Conservation (phyloP, 2,113 vertebrate species). For the Centropus unirufus region DNA sequence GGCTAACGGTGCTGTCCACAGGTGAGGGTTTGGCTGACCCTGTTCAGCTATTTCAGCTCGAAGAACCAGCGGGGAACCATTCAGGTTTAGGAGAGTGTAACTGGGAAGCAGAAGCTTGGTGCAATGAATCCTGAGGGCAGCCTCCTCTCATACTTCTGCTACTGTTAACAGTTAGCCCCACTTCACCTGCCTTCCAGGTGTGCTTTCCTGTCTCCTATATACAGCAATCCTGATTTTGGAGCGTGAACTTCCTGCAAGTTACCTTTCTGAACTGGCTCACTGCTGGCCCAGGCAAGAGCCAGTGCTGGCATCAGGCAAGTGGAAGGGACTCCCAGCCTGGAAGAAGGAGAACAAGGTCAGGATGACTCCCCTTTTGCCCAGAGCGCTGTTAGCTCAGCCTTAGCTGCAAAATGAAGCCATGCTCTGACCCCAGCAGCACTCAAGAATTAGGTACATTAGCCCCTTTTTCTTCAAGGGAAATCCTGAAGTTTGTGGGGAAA, state of each 20-base stretch:
- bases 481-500: background rate
- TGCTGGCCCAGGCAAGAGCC: slow-evolving; percentile 50
- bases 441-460: background rate
- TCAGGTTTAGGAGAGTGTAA: background rate
- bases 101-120: background rate
- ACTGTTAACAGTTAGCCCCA: background rate
- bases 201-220: slow-evolving; percentile 57
- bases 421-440: background rate
- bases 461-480: background rate
- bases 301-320: slow-evolving; percentile 27
- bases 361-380: background rate
- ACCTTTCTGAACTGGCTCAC: slow-evolving; percentile 40
- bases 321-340: slow-evolving; percentile 54
- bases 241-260: slow-evolving; percentile 34
- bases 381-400: slow-evolving; percentile 6
- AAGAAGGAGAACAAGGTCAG: slow-evolving; percentile 67
- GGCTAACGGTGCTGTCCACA: background rate
- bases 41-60: background rate
- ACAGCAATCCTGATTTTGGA: slow-evolving; percentile 43
- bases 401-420: background rate
- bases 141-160: background rate
- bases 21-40: background rate
- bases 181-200: slow-evolving; percentile 49
- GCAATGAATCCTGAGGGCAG: background rate
- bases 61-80: background rate